Evolutionary conservation across 2,113 vertebrate genomes (phyloP).

Genomic region (Planiliza haematocheilus): DNA sequence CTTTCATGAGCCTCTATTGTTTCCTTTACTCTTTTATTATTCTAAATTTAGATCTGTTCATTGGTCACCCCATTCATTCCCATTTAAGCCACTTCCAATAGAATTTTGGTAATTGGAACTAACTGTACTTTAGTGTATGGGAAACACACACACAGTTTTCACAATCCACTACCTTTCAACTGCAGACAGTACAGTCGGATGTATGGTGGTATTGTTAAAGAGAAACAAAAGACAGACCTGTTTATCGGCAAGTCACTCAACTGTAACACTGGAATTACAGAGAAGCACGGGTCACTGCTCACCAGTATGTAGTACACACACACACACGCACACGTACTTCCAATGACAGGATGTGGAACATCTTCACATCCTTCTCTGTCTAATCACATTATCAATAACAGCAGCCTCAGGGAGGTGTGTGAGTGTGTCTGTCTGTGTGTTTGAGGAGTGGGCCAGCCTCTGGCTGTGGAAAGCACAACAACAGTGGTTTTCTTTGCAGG

Average conservation of each 20-base stretch:
- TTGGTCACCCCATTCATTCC: conserved; percentile 40
- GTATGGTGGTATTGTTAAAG: conserved; percentile 63
- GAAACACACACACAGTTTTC: conserved; percentile 44
- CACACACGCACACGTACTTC: conserved; percentile 18
- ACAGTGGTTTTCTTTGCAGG: conserved; percentile 32
- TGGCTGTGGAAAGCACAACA: conserved; percentile 29
- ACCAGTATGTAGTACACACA: conserved; percentile 28
- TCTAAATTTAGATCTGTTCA: conserved; percentile 45
- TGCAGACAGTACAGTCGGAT: conserved; percentile 49
- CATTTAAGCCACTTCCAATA: conserved; percentile 18
- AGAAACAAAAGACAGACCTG: conserved; percentile 68
- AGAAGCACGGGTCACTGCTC: conserved; percentile 50
- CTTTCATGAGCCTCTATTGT: conserved; percentile 40
- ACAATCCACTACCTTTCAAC: too few species aligned
- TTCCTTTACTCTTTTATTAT: conserved; percentile 33
- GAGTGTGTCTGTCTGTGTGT: conserved; percentile 11
- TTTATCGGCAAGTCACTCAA: conserved; percentile 58
- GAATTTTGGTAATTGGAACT: conserved; percentile 31
- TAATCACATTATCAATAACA: conserved; percentile 54
- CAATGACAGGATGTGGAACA: conserved; percentile 22
- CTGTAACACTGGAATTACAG: conserved; percentile 60
- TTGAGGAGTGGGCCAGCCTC: conserved; percentile 22
- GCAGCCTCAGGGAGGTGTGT: conserved; percentile 9
- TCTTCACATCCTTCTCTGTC: conserved; percentile 33
- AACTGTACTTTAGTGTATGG: conserved; percentile 52